Evolutionary conservation across 2,888 invertebrate species (phyloP).

Genomic region (Caenorhabditis virilis): DNA sequence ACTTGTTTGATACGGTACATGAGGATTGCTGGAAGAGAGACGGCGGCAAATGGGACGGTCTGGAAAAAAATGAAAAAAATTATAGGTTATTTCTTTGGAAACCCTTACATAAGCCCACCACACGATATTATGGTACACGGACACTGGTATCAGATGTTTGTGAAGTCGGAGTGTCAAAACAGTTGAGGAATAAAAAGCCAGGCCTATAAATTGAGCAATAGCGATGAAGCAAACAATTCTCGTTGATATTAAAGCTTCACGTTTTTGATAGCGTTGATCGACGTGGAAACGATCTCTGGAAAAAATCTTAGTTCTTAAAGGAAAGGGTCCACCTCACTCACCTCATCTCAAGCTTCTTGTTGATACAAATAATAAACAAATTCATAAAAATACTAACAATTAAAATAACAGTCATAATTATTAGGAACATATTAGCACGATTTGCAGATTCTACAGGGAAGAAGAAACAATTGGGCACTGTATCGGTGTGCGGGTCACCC

Average conservation of each 20-base stretch:
- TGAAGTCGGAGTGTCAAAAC: conserved; percentile 26
- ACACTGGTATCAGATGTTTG: conserved; percentile 19
- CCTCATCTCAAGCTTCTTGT: conserved; percentile 27
- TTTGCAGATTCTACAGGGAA: conserved; percentile 23
- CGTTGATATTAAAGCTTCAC: conserved; percentile 28
- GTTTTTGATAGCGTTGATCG: conserved; percentile 24
- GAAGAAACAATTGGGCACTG: conserved; percentile 36
- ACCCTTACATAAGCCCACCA: conserved; percentile 39
- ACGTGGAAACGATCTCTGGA: conserved; percentile 23
- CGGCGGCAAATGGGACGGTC: conserved; percentile 34
- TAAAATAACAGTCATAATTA: conserved; percentile 15
- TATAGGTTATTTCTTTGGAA: background rate
- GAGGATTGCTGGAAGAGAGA: conserved; percentile 26
- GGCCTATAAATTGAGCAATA: conserved; percentile 22
- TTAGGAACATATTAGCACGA: conserved; percentile 19
- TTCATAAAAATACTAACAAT: conserved; percentile 23
- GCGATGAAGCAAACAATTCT: conserved; percentile 28
- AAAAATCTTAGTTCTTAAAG: background rate
- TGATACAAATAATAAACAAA: conserved; percentile 23
- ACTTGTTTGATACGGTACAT: conserved; percentile 28
- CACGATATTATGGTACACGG: conserved; percentile 31
- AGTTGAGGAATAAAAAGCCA: conserved; percentile 20
- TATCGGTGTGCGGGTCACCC: conserved; percentile 24
- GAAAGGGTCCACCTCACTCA: background rate
- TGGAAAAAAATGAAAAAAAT: no score